Percentiles rank a stretch among this genome's conserved stretches.
phyloP scores from a whole-genome alignment of 2,888 invertebrate genomes.

The Thysanoteuthis rhombus region DNA sequence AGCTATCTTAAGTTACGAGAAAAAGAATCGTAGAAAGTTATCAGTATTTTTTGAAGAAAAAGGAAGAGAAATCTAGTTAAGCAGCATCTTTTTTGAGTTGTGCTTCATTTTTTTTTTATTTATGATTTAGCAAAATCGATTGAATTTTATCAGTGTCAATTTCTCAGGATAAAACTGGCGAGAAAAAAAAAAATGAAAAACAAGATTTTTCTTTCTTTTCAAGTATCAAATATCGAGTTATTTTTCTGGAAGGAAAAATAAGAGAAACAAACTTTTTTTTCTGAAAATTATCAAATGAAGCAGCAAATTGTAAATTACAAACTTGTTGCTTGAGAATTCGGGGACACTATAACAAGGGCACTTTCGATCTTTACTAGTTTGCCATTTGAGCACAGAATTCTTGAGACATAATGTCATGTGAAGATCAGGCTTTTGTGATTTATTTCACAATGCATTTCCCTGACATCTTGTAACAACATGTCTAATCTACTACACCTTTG shows the following conservation, averaged over 20 bases:
- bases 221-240: too few relatives aligned
- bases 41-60: background rate
- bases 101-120: background rate
- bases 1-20: background rate
- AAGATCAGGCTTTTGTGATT: background rate
- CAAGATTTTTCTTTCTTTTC: too few relatives aligned
- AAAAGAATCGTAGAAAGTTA: background rate
- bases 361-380: background rate
- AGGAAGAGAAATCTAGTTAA: background rate
- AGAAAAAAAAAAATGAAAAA: too few relatives aligned
- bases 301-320: background rate
- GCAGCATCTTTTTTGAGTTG: background rate
- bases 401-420: background rate
- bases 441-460: background rate
- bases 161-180: background rate
- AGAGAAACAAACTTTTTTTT: background rate
- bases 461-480: background rate
- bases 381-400: background rate
- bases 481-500: background rate
- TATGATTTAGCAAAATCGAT: background rate
- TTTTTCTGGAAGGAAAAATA: background rate
- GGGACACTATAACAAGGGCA: background rate
- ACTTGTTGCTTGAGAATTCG: background rate
- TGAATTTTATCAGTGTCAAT: background rate
- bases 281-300: background rate